A percentile compares a stretch with the other conserved stretches of the same genome.
Conservation (phyloP, 1,140 invertebrate species). For the Drosophila kikkawai region DNA sequence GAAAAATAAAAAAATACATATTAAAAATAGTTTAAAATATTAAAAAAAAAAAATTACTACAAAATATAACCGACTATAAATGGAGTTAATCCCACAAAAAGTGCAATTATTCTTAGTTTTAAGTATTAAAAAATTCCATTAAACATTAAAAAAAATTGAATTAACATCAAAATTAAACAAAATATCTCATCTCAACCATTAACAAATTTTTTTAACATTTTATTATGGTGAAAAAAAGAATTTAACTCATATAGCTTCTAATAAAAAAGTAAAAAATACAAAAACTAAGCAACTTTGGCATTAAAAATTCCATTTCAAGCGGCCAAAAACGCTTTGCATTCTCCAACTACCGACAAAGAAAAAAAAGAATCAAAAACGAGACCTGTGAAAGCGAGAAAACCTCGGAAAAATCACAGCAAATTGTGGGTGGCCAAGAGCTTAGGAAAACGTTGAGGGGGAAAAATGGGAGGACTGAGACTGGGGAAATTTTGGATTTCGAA, state of each 20-base stretch:
- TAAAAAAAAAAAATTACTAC: too few species aligned
- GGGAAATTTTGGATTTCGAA: neutral
- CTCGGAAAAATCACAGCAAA: constrained; percentile 65
- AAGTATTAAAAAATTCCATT: too few species aligned
- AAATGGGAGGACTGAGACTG: neutral
- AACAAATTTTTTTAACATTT: neutral
- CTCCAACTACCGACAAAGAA: constrained; percentile 17
- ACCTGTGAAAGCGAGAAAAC: constrained; percentile 46
- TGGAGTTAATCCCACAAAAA: too few species aligned
- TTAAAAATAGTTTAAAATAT: too few species aligned
- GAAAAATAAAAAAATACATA: too few species aligned
- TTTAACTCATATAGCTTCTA: neutral
- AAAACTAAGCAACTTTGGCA: constrained; percentile 33
- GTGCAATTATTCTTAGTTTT: too few species aligned
- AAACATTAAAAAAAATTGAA: too few species aligned
- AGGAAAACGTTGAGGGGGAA: constrained; percentile 21
- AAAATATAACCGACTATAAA: neutral
- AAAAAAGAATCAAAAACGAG: constrained; percentile 6
- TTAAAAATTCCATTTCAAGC: constrained; percentile 73
- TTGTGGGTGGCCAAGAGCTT: constrained; percentile 31
- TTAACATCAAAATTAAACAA: too few species aligned
- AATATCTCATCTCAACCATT: too few species aligned
- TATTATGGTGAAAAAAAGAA: neutral
- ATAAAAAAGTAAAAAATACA: neutral
- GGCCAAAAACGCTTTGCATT: constrained; percentile 52